Percentiles rank a stretch among this genome's conserved stretches.
Evolutionary conservation across 2,113 vertebrate species (phyloP).

Genomic region (Macrotus californicus): DNA sequence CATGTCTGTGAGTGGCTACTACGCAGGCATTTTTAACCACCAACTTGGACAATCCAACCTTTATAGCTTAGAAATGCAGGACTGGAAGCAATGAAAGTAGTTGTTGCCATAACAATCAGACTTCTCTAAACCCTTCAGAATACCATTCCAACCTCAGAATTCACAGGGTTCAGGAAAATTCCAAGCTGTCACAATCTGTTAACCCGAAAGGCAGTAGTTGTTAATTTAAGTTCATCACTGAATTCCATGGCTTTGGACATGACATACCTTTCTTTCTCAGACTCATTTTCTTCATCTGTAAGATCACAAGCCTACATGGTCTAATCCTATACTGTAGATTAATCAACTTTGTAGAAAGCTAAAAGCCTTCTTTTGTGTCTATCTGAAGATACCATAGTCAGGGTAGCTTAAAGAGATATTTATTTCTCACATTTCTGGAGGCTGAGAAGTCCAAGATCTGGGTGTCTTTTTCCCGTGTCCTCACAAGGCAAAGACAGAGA

Average conservation of each 20-base stretch:
- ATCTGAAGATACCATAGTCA: not conserved
- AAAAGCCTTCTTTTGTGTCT: not conserved
- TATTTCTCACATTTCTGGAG: not conserved
- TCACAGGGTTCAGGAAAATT: slow-evolving; percentile 19
- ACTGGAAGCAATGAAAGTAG: not conserved
- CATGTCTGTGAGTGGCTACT: not conserved
- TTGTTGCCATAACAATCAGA: not conserved
- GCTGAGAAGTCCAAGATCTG: not conserved
- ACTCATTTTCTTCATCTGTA: not conserved
- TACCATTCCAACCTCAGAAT: slow-evolving; percentile 27
- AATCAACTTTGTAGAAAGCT: not conserved
- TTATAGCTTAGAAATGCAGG: not conserved
- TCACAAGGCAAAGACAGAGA: not conserved
- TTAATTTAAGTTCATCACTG: not conserved
- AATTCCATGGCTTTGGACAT: not conserved
- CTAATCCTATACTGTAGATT: not conserved
- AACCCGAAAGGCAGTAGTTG: slow-evolving; percentile 17
- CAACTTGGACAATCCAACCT: not conserved
- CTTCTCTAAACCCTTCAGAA: not conserved
- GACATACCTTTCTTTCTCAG: not conserved
- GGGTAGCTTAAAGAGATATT: not conserved
- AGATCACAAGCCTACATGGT: not conserved
- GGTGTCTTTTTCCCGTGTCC: not conserved
- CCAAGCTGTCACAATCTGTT: not conserved
- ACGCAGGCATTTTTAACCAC: not conserved